Base-by-base conservation (phyloP, 2,888 invertebrate species). In the Macrophya alboannulata region DNA sequence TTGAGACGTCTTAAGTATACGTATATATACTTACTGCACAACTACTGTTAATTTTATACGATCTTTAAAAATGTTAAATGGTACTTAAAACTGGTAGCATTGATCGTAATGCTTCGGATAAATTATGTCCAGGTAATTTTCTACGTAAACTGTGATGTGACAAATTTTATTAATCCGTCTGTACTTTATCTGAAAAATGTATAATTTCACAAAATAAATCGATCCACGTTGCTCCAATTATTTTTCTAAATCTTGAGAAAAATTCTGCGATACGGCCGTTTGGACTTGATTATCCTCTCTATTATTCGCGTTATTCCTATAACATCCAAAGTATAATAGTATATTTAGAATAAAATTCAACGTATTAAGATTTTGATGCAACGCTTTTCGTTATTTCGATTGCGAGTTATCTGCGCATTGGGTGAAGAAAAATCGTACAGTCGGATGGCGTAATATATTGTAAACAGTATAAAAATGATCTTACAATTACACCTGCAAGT, bases 21-120 rank as follows among this genome's bases (percentile, higher is more conserved):
- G 10, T 62, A 25, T 62, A 12, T 62, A n/a, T n/a, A n/a, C n/a
- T n/a, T n/a, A 48, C 1, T 12, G 4, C 48, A 25, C 21, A 62
- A 68, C 37, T 31, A 68, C 31, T 37, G 37, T 31, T 37, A 12
- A 68, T 17, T 68, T 37, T 37, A 68, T 68, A 37, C 68, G 17
- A 37, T 37, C 31, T 37, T 37, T 15, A 5, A 68, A 68, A 31
- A 37, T 68, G 15, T 68, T 68, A 68, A 68, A 37, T 17, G 17
- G 68, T 25, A 68, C 62, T 62, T 62, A 62, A 62, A 62, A 62
- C 62, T 68, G 37, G 68, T 68, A 68, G 68, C 68, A 68, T 31
- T 37, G n/a, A n/a, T n/a, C 37, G 37, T 37, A 37, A 68, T 37
- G 37, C 15, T 37, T 25, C 25, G 37, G 15, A 4, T 68, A 37